phyloP scores from a whole-genome alignment of 2,113 vertebrate genomes.

The Mandrillus leucophaeus region DNA sequence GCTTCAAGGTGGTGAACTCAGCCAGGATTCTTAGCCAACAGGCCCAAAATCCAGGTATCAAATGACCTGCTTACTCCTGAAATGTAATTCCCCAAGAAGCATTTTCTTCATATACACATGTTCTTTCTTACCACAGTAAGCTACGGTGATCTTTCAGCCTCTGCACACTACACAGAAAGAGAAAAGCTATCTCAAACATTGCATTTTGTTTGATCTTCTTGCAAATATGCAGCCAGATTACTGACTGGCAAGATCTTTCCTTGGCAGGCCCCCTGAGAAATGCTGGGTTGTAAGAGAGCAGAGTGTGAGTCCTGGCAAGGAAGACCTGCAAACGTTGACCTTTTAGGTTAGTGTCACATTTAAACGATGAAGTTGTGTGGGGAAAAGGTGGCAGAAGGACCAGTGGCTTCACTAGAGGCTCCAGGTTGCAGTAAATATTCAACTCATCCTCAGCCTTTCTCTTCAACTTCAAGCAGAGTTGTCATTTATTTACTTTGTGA shows the following conservation, averaged over 20 bases:
- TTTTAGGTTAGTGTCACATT: neutral
- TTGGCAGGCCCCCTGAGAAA: neutral
- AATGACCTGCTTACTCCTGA: neutral
- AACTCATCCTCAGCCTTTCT: constrained; percentile 16
- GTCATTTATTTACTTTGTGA: constrained; percentile 83
- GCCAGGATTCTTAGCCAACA: neutral
- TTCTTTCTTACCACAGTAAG: no score
- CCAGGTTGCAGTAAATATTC: constrained; percentile 28
- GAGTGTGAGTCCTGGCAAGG: neutral
- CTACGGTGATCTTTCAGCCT: neutral
- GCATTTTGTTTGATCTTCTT: neutral
- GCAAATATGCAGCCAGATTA: neutral
- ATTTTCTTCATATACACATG: neutral
- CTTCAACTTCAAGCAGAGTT: constrained; percentile 84
- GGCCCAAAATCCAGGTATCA: neutral
- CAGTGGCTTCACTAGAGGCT: neutral
- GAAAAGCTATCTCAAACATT: neutral
- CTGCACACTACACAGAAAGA: neutral
- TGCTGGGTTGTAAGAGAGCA: fast-evolving
- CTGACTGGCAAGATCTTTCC: no score
- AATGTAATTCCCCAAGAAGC: neutral
- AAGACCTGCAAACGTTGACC: neutral
- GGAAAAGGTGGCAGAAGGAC: neutral
- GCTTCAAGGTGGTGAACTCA: neutral
- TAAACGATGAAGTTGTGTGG: neutral